phyloP scores from a whole-genome alignment of 2,797 vertebrate genomes.

The Borostomias antarcticus region DNA sequence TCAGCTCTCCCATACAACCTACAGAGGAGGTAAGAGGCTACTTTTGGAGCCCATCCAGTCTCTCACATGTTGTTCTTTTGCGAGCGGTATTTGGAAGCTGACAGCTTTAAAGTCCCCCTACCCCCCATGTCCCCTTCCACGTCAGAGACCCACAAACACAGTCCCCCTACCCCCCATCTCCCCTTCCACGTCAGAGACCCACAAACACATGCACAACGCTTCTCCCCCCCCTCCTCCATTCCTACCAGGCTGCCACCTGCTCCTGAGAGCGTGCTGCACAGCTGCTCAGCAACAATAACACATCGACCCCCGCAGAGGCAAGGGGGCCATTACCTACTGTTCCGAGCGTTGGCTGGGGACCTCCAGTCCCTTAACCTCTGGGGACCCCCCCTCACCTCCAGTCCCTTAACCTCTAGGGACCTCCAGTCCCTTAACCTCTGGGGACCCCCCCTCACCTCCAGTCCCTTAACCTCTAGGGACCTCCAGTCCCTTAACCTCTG shows the following conservation, averaged over 20 bases:
- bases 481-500: too few species aligned
- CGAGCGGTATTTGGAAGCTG: conserved; percentile 65
- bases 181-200: conserved; percentile 59
- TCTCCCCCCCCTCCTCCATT: conserved; percentile 43
- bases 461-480: too few species aligned
- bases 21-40: neutral
- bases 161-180: conserved; percentile 28
- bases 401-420: neutral
- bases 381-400: conserved; percentile 8
- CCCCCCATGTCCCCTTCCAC: conserved; percentile 8
- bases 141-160: neutral
- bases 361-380: conserved; percentile 6
- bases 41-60: conserved; percentile 37
- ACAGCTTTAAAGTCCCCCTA: conserved; percentile 28
- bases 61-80: conserved; percentile 47
- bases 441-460: too few species aligned
- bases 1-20: neutral
- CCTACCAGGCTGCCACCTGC: conserved; percentile 83
- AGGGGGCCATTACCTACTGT: conserved; percentile 67
- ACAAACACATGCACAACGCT: conserved; percentile 71
- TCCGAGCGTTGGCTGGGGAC: conserved; percentile 32
- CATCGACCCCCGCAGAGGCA: conserved; percentile 75
- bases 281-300: conserved; percentile 84
- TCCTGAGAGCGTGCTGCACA: conserved; percentile 80
- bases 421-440: too few species aligned